Base-by-base conservation (phyloP, 2,888 invertebrate genomes). In the Conus canariensis region DNA sequence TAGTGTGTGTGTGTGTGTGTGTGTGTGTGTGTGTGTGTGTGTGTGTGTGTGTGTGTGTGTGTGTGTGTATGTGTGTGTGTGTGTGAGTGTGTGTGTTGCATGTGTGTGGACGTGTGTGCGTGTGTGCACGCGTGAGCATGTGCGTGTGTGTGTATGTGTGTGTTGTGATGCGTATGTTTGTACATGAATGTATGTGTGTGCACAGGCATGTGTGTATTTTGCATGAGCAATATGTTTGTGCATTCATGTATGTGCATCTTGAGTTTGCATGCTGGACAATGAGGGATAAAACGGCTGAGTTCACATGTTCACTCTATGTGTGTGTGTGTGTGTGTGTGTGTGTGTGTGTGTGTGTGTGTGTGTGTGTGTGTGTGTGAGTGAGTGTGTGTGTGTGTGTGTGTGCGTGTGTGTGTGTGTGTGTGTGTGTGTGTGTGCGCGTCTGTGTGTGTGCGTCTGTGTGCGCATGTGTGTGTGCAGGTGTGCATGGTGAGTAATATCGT, bases 11-110 rank as follows among this genome's bases (percentile, higher is more conserved):
- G 83, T 80, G 80, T 80, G 80, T 58, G 83, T 58, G 83, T 80
- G 22, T 83, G 83, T 83, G 83, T 56, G 83, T 56, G 58, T 83
- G 83, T 22, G 83, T 83, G 30, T 83, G 83, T 83, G 22, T 83
- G 56, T 56, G 45, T 58, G 80, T 45, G 16, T 45, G 45, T 30
- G 45, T 80, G 80, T 80, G 8, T 30, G 45, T 80, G 80, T 45
- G 80, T 80, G 80, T 80, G 80, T 80, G 30, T 45, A 3, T 45
- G 45, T 45, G 45, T 45, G 45, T 45, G 45, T 80, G 30, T 30
- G 77, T 30, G 77, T 30, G 77, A 5, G 77, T 30, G 77, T 80
- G 30, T 80, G 77, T 80, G 30, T 80, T 64, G 77, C 14, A 25
- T 80, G 77, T 80, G 22, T 80, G 77, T 80, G 77, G 30, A n/a